These are phyloP conservation scores for Leptocoma aspasia DNA, from an alignment of 2,113 vertebrate genomes.

Conservation along the genomic window DNA sequence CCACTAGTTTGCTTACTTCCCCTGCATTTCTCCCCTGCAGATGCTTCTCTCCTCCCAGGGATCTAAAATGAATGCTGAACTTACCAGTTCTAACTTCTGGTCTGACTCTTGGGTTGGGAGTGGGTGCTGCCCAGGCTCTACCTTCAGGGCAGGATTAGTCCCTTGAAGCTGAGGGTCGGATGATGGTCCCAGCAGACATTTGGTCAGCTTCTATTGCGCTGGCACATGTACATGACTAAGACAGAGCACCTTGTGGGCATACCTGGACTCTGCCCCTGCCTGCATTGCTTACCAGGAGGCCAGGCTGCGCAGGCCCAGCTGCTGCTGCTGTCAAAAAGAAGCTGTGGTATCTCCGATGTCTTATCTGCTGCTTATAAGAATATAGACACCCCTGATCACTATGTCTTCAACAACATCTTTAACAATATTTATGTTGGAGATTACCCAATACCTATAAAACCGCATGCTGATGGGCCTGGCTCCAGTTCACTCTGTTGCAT, in stretches of 20 bases:
- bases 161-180: background rate
- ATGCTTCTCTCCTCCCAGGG: background rate
- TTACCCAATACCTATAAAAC: background rate
- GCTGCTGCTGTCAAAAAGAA: background rate
- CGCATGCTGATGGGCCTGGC: background rate
- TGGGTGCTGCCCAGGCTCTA: background rate
- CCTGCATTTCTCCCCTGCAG: background rate
- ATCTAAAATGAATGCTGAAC: background rate
- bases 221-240: background rate
- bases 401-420: background rate
- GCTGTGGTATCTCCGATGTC: background rate
- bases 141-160: background rate
- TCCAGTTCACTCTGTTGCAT: background rate
- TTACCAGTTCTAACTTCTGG: background rate
- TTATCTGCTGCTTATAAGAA: background rate
- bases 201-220: background rate
- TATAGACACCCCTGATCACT: background rate
- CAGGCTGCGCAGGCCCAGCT: rapidly evolving
- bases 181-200: rapidly evolving
- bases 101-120: background rate
- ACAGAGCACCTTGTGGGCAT: background rate
- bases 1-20: background rate
- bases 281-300: background rate
- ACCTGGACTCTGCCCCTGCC: background rate
- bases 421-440: background rate